These are phyloP conservation scores for Trachymyrmex cornetzi DNA, from an alignment of 1,140 invertebrate genomes.

Conservation along the genomic window DNA sequence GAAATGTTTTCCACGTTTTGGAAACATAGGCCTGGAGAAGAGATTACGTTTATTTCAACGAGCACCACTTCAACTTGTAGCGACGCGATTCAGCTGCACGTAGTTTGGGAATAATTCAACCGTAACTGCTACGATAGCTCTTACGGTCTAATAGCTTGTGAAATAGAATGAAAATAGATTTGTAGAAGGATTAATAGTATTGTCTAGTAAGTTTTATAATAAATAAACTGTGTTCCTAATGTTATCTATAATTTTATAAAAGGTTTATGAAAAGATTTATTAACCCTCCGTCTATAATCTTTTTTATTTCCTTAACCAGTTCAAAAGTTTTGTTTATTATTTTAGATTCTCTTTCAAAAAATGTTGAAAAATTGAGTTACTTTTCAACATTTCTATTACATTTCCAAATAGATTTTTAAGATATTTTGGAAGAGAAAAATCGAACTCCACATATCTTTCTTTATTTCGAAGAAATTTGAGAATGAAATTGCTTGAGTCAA, in stretches of 20 bases:
- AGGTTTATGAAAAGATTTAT: neutral
- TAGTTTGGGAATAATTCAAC: conserved; percentile 28
- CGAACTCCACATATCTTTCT: too few relatives aligned
- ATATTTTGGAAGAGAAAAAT: too few relatives aligned
- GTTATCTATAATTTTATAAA: neutral
- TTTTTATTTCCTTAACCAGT: too few relatives aligned
- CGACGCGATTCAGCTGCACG: conserved; percentile 1
- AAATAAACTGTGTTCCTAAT: neutral
- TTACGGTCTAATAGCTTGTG: neutral
- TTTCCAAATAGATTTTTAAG: too few relatives aligned
- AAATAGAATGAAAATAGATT: conserved; percentile 2
- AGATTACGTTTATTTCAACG: conserved; percentile 54
- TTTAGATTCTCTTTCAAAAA: too few relatives aligned
- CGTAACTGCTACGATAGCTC: conserved; percentile 18
- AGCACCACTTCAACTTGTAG: conserved; percentile 27
- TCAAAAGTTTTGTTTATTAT: too few relatives aligned
- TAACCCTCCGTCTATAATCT: too few relatives aligned
- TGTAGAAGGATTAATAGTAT: neutral
- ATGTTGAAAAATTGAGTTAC: too few relatives aligned
- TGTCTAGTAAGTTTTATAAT: neutral
- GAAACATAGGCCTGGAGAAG: conserved; percentile 18
- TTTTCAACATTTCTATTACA: too few relatives aligned
- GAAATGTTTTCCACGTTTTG: conserved; percentile 56
- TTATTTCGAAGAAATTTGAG: too few relatives aligned
- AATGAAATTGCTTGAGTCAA: too few relatives aligned